Conservation (phyloP, 2,797 vertebrate genomes). For the Sarcoramphus papa region DNA sequence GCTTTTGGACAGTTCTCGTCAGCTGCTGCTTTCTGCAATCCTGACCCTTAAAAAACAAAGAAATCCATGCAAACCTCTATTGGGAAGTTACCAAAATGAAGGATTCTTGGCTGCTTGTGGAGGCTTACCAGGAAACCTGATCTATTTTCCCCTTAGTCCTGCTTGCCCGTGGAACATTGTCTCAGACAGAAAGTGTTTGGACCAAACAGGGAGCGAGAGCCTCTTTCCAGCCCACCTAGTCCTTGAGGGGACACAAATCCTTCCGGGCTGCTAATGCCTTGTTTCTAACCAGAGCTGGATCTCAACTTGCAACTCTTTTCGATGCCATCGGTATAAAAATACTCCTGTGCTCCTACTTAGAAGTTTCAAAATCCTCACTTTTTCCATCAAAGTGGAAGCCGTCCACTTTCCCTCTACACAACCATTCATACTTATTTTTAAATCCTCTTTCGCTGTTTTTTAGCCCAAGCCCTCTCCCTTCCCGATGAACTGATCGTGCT, state of each 20-base stretch:
- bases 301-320: background rate
- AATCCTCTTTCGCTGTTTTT: background rate
- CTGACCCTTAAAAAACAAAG: background rate
- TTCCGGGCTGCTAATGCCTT: background rate
- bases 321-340: background rate
- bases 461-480: background rate
- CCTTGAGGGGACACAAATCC: background rate
- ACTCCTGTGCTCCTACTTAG: background rate
- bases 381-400: background rate
- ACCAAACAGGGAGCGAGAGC: background rate
- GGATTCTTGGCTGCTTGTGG: background rate
- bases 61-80: background rate
- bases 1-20: background rate
- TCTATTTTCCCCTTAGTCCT: background rate
- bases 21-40: background rate
- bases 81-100: background rate
- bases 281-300: background rate
- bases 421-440: constrained; percentile 3
- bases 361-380: background rate
- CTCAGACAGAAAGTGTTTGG: background rate
- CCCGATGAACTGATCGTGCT: rapidly evolving
- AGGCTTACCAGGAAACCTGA: background rate
- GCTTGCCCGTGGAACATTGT: rapidly evolving
- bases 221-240: background rate
- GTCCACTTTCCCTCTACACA: background rate